phyloP scores from a whole-genome alignment of 1,140 invertebrate species.

The Wiebesia pumilae region DNA sequence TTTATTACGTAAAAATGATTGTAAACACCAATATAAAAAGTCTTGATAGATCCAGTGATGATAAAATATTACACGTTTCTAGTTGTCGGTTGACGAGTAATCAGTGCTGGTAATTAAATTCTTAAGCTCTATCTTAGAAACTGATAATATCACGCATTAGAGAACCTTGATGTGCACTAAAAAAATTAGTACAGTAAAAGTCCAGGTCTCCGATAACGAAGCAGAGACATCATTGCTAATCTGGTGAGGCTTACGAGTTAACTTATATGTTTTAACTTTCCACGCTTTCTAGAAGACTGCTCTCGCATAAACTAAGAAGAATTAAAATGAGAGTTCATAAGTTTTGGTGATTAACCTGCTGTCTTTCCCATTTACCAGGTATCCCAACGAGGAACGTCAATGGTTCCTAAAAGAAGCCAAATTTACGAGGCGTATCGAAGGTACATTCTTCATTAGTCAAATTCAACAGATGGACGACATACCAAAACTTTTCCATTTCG shows the following conservation, averaged over 20 bases:
- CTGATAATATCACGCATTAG: background rate
- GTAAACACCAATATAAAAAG: too few relatives aligned
- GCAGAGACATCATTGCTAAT: background rate
- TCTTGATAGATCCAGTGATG: background rate
- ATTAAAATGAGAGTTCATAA: background rate
- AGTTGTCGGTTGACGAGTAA: background rate
- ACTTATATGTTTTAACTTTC: background rate
- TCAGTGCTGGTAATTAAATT: background rate
- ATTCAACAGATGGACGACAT: background rate
- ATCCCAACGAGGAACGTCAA: background rate
- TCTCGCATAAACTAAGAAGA: background rate
- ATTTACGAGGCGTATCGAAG: too few relatives aligned
- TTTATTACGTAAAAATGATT: too few relatives aligned
- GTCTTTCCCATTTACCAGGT: background rate
- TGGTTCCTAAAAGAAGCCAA: too few relatives aligned
- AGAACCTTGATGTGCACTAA: background rate
- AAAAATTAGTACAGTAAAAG: background rate
- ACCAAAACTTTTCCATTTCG: background rate
- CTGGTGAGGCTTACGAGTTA: background rate
- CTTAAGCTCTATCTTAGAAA: background rate
- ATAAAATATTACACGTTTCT: background rate
- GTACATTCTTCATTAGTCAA: background rate
- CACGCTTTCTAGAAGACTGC: background rate
- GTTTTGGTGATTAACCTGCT: background rate
- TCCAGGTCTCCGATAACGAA: background rate